These are phyloP conservation scores for Peromyscus aztecus DNA, from an alignment of 2,797 vertebrate species.

Conservation along the genomic window DNA sequence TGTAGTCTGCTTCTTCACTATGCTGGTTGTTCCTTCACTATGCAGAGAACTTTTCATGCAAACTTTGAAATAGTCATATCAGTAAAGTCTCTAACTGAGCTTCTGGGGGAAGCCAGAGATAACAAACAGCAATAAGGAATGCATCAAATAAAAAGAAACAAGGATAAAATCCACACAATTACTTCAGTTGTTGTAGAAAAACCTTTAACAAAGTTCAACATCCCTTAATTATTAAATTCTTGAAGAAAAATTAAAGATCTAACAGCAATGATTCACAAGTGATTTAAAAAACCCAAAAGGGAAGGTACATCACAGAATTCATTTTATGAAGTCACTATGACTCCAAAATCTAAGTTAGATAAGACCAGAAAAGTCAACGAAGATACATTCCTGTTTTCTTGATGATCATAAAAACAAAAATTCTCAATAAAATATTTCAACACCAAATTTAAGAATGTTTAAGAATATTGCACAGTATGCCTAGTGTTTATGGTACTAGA, in stretches of 20 bases:
- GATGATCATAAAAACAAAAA: not conserved
- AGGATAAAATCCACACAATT: not conserved
- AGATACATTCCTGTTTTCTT: not conserved
- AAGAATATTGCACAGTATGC: not conserved
- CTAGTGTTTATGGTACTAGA: not conserved
- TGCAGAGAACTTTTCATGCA: not conserved
- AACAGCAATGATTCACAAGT: not conserved
- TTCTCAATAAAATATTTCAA: not conserved
- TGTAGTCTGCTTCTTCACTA: not conserved
- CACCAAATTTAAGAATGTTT: not conserved
- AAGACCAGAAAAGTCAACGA: not conserved
- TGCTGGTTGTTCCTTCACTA: not conserved
- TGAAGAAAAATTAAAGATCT: not conserved
- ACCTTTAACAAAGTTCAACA: not conserved
- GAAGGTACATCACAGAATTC: not conserved
- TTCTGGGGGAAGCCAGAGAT: not conserved
- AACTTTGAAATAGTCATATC: not conserved
- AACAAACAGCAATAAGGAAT: not conserved
- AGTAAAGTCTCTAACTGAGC: not conserved
- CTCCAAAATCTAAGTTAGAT: not conserved
- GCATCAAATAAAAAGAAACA: not conserved
- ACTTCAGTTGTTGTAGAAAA: too few relatives aligned
- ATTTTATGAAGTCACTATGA: not conserved
- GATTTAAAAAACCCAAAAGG: not conserved
- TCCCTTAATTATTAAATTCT: not conserved